A percentile compares a stretch with the other conserved stretches of the same genome.
Evolutionary conservation across 2,797 vertebrate genomes (phyloP).

Genomic region (Trichosurus vulpecula): DNA sequence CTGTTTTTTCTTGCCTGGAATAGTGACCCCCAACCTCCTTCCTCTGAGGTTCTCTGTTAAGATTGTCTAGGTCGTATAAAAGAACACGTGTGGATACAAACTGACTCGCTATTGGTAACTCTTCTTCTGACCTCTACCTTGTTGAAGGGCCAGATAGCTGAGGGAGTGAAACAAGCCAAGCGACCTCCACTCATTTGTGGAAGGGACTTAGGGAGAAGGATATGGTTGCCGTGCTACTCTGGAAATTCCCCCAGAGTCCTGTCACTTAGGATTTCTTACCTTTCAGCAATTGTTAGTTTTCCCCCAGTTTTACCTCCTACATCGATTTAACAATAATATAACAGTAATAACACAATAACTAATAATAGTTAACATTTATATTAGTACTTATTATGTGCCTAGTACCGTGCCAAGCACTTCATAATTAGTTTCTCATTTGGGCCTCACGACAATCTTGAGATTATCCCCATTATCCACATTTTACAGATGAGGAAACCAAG

Average conservation of each 20-base stretch:
- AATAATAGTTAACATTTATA: background rate
- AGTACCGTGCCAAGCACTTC: background rate
- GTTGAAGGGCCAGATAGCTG: background rate
- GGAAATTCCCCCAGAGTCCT: background rate
- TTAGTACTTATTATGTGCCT: too few species aligned
- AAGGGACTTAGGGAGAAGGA: background rate
- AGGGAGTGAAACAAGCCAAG: background rate
- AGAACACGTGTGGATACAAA: conserved; percentile 10
- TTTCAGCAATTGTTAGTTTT: too few species aligned
- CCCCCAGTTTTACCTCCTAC: background rate
- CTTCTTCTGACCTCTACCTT: background rate
- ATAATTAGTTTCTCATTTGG: background rate
- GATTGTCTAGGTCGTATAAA: background rate
- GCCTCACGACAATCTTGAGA: background rate
- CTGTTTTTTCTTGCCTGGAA: background rate
- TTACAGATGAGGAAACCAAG: background rate
- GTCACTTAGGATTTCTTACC: too few species aligned
- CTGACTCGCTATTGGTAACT: conserved; percentile 11
- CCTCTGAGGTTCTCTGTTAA: background rate
- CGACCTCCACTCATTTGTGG: conserved; percentile 4
- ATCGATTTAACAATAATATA: background rate
- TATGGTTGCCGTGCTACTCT: background rate
- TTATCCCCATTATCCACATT: background rate
- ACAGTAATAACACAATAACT: background rate
- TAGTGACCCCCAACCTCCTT: conserved; percentile 13